Base-by-base conservation (phyloP, 2,797 vertebrate genomes). In the Muscicapa comitata region DNA sequence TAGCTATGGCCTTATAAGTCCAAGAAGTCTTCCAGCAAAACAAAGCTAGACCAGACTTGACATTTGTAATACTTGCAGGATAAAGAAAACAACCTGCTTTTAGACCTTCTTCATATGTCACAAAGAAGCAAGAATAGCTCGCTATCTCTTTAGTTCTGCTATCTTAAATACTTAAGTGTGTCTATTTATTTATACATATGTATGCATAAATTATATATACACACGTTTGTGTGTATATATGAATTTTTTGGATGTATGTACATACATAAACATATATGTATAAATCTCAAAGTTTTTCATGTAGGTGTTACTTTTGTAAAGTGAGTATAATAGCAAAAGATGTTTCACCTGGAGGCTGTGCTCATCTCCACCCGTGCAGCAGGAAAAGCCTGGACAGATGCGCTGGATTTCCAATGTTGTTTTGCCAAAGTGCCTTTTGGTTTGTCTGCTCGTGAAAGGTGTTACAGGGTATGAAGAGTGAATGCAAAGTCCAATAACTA, bases 351-450 rank as follows among this genome's bases (percentile, higher is more conserved):
- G 74, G 59, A 67, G 73, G 42, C 62, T 19, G 62, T 55, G 35
- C 82, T 82, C 33, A 33, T 86, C 74, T 94, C 71, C 47, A 16
- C 33, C 37, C 2, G 4, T 58, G 74, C 67, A 66, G 53, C 54
- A 51, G 92, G 79, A 78, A 62, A 65, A 84, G 40, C 90, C 33
- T 68, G 76, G 59, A 48, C 70, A 55, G 55, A 17, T 50, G 26
- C 73, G 59, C 73, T 66, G 67, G 67, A 65, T 86, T 91, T 94
- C 79, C 58, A 58, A 0, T 42, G 51, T 81, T 79, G 67, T 55
- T 90, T 93, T 89, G 66, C 86, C 83, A 2, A 92, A 96, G 95
- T 96, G 96, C 94, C 95, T 97, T 94, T 66, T 83, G 67, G 8
- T 81, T 88, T 89, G 45, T 63, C 63, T 79, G 4, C 63, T 53